Percentiles rank a stretch among this genome's conserved stretches.
Evolutionary conservation across 2,797 vertebrate species (phyloP).

Genomic region (Micrastur ruficollis): DNA sequence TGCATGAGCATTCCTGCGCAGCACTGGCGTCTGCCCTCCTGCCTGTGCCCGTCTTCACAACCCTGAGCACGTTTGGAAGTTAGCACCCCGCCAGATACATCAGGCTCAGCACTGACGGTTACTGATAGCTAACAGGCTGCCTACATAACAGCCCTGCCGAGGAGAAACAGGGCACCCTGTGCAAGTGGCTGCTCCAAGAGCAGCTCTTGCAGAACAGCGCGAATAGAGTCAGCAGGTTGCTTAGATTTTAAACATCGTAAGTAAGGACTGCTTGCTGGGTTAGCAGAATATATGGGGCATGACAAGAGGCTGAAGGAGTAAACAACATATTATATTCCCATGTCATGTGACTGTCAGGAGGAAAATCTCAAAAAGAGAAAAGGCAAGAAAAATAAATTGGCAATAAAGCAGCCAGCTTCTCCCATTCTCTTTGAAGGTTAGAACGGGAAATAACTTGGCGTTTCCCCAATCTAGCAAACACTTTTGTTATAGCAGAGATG

Average conservation of each 20-base stretch:
- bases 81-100: neutral
- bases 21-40: neutral
- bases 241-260: neutral
- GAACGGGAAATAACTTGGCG: neutral
- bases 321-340: neutral
- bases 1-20: rapidly evolving
- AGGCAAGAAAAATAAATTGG: neutral
- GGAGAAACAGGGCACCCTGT: neutral
- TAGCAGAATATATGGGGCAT: neutral
- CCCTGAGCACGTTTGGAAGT: neutral
- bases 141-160: rapidly evolving
- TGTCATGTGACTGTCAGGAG: neutral
- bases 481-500: neutral
- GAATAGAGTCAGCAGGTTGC: neutral
- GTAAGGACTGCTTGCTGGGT: neutral
- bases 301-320: neutral
- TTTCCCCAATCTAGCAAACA: neutral
- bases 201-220: neutral
- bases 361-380: neutral
- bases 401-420: neutral
- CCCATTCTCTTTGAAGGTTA: neutral
- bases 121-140: neutral
- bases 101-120: neutral
- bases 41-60: neutral
- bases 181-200: neutral